A percentile compares a stretch with the other conserved stretches of the same genome.
Conservation (phyloP, 2,797 vertebrate species). For the Melanotaenia maccullochi region DNA sequence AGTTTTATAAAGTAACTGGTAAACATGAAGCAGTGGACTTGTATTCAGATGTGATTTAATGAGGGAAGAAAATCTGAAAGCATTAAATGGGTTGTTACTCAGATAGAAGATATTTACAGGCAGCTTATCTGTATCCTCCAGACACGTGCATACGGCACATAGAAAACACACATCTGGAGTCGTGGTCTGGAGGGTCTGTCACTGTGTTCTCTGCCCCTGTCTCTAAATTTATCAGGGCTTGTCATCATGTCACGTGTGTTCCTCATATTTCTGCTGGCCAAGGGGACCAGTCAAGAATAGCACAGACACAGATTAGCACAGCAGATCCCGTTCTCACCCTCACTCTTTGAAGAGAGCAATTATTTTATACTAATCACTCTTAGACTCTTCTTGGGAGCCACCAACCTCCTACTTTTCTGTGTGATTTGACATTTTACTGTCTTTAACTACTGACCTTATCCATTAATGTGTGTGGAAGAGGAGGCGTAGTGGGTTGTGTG, state of each 20-base stretch:
- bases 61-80: not conserved
- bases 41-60: not conserved
- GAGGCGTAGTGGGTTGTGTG: not conserved
- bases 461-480: not conserved
- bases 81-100: not conserved
- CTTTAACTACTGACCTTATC: slow-evolving; percentile 13
- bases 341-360: slow-evolving; percentile 29
- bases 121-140: not conserved
- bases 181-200: slow-evolving; percentile 29
- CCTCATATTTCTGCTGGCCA: slow-evolving; percentile 75
- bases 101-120: not conserved
- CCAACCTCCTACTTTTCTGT: slow-evolving; percentile 2
- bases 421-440: slow-evolving; percentile 26
- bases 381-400: not conserved
- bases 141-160: not conserved
- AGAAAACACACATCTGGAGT: slow-evolving; percentile 3
- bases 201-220: slow-evolving; percentile 44
- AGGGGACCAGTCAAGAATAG: slow-evolving; percentile 71
- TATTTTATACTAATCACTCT: slow-evolving; percentile 39
- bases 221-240: slow-evolving; percentile 72
- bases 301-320: slow-evolving; percentile 70
- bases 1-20: too few species aligned
- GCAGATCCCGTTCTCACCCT: slow-evolving; percentile 8
- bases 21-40: too few species aligned
- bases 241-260: slow-evolving; percentile 58